Evolutionary conservation across 1,140 invertebrate genomes (phyloP).

Genomic region (Drosophila auraria): DNA sequence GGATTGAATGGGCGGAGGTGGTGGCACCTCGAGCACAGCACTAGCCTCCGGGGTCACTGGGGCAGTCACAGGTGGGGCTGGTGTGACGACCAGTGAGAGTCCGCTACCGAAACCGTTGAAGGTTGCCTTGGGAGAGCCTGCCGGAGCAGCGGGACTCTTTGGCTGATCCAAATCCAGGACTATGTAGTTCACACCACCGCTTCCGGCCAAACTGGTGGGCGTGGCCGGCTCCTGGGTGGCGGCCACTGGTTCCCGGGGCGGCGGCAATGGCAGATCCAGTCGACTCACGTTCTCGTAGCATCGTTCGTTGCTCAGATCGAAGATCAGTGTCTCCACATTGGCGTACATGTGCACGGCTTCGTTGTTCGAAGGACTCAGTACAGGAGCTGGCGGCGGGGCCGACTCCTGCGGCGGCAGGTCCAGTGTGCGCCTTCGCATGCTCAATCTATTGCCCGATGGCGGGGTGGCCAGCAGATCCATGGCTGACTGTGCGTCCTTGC

Average conservation of each 20-base stretch:
- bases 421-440: slow-evolving; percentile 44
- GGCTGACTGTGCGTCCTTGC: slow-evolving; percentile 77
- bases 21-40: slow-evolving; percentile 18
- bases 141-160: slow-evolving; percentile 57
- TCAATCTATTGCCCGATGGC: slow-evolving; percentile 29
- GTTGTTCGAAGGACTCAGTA: slow-evolving; percentile 31
- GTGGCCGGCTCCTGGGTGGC: slow-evolving; percentile 41
- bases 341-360: slow-evolving; percentile 70
- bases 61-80: slow-evolving; percentile 25
- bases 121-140: slow-evolving; percentile 64
- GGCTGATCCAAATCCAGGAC: slow-evolving; percentile 80
- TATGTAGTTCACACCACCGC: slow-evolving; percentile 76
- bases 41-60: slow-evolving; percentile 52
- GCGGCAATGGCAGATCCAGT: slow-evolving; percentile 59
- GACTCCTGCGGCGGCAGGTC: slow-evolving; percentile 85
- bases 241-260: slow-evolving; percentile 38
- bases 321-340: slow-evolving; percentile 67
- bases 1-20: slow-evolving; percentile 20
- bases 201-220: slow-evolving; percentile 38
- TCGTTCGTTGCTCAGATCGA: slow-evolving; percentile 59
- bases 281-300: slow-evolving; percentile 77
- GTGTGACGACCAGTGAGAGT: slow-evolving; percentile 70
- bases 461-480: slow-evolving; percentile 30
- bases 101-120: slow-evolving; percentile 71
- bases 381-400: slow-evolving; percentile 65